Conservation (phyloP, 2,113 vertebrate genomes). For the Oreamnos americanus region DNA sequence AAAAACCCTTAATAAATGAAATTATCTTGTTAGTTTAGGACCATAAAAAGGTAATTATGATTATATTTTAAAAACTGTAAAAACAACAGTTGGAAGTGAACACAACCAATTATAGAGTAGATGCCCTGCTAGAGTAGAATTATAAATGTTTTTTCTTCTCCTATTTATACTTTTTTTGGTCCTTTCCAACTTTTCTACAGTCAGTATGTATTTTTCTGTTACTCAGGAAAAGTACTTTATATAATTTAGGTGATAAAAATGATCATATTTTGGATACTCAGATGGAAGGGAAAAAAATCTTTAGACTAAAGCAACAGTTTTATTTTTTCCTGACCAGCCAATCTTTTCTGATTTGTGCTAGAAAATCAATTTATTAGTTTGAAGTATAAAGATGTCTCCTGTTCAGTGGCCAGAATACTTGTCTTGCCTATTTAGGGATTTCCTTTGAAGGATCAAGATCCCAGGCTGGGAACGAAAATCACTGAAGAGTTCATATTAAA, state of each 20-base stretch:
- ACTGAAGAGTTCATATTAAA: not conserved
- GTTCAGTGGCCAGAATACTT: not conserved
- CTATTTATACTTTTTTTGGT: not conserved
- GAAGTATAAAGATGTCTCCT: not conserved
- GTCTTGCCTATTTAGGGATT: not conserved
- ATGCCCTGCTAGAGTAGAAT: not conserved
- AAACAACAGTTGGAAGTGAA: not conserved
- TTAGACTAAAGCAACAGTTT: not conserved
- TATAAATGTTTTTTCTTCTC: not conserved
- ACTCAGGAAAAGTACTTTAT: not conserved
- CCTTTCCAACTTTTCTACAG: not conserved
- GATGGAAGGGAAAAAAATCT: not conserved
- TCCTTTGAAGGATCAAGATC: not conserved
- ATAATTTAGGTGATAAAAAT: constrained; percentile 18
- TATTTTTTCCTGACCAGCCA: not conserved
- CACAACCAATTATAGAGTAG: not conserved
- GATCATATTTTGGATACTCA: not conserved
- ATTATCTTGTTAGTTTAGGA: not conserved
- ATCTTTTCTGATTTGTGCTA: not conserved
- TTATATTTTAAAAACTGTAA: not conserved
- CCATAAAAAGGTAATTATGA: not conserved
- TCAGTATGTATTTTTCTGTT: not conserved
- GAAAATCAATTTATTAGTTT: not conserved
- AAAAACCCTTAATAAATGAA: not conserved
- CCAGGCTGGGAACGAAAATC: not conserved